Conservation (phyloP, 2,113 vertebrate genomes). For the Eonycteris spelaea region DNA sequence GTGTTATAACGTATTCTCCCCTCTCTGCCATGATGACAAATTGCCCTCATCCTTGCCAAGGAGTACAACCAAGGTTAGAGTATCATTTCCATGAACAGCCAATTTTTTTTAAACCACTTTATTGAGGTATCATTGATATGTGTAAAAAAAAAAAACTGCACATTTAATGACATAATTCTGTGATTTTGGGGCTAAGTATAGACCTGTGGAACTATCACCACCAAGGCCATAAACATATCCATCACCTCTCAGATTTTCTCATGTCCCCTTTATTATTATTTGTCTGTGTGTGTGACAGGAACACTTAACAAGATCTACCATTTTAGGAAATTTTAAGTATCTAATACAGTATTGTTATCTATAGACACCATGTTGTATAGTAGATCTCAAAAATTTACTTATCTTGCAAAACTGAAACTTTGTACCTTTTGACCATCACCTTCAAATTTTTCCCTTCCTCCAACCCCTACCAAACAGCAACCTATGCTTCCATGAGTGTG, state of each 20-base stretch:
- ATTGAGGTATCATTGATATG: background rate
- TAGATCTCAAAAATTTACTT: background rate
- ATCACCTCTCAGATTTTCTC: background rate
- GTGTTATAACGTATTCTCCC: background rate
- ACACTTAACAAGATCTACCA: background rate
- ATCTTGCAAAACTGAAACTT: background rate
- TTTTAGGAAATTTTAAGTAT: background rate
- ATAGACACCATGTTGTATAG: background rate
- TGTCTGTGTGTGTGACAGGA: background rate
- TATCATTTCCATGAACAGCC: background rate
- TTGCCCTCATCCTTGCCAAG: background rate
- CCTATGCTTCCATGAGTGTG: background rate
- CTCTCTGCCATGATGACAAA: rapidly evolving
- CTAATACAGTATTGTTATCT: background rate
- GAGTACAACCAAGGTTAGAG: background rate
- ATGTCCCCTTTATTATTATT: background rate
- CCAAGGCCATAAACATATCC: background rate
- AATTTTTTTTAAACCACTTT: background rate
- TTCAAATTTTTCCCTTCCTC: background rate
- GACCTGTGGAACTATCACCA: background rate
- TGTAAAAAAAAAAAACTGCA: too few relatives aligned
- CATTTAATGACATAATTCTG: background rate
- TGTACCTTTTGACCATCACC: background rate
- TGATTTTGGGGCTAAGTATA: background rate
- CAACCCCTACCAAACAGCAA: background rate